Conservation (phyloP, 2,113 vertebrate genomes). For the Pithys albifrons region DNA sequence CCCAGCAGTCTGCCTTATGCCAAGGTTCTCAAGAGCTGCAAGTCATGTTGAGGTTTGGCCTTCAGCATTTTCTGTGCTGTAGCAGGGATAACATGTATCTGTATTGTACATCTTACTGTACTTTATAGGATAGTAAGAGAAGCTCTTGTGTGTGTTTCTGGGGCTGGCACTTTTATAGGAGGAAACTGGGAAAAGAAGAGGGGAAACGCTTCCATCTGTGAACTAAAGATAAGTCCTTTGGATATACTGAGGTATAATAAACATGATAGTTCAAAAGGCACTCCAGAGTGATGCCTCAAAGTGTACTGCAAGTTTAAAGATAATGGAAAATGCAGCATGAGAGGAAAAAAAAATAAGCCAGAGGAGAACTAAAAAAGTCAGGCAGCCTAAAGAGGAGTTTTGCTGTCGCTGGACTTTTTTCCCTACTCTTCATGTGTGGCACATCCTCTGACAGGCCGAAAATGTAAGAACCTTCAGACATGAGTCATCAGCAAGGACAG, state of each 20-base stretch:
- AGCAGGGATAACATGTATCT: not conserved
- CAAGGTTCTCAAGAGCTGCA: not conserved
- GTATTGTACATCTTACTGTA: not conserved
- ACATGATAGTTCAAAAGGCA: not conserved
- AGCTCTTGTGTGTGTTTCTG: not conserved
- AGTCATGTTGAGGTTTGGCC: not conserved
- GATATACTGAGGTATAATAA: not conserved
- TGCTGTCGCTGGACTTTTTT: not conserved
- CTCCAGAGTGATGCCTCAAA: not conserved
- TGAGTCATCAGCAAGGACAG: not conserved
- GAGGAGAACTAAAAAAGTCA: not conserved
- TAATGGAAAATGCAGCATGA: not conserved
- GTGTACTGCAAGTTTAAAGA: not conserved
- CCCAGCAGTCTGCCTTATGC: not conserved
- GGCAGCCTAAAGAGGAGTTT: not conserved
- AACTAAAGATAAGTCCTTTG: not conserved
- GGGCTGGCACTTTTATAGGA: not conserved
- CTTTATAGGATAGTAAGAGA: not conserved
- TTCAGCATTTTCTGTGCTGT: not conserved
- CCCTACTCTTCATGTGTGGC: not conserved
- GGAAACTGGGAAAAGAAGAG: not conserved
- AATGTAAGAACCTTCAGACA: not conserved
- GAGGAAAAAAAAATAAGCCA: not conserved
- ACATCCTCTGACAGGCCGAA: not conserved
- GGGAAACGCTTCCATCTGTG: not conserved